Evolutionary conservation across 2,888 invertebrate species (phyloP), one percentile per base, ranked within the genome.

Genomic region (Cerastis rubricosa): DNA sequence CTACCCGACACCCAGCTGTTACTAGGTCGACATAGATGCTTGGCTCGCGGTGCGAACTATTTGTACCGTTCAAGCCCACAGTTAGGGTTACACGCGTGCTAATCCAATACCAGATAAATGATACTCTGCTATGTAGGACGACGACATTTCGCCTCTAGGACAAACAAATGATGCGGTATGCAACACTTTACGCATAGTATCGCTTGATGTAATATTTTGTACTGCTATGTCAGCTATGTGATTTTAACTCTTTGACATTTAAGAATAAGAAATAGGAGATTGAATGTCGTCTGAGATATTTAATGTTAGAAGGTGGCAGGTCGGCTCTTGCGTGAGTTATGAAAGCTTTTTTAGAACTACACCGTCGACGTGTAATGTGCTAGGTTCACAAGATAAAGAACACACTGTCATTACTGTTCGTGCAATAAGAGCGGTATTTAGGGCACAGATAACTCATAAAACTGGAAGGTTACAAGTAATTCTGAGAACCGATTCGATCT

Each of bases 21-120:
- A 93, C 90, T 92, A 88, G 94, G 94, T 93, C 95, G 93, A 91
- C 92, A 90, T 90, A 90, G 91, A 93, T 91, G 92, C 91, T 91
- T 88, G 90, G 89, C 83, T 91, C 91, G 92, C 90, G 91, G 91
- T 91, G 88, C 92, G 84, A 89, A 91, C 94, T 93, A 95, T 95
- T 95, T 95, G 95, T 95, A 95, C 94, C 94, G 94, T 94, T 95
- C 94, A 94, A 89, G 87, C 90, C 90, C 84, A 89, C 92, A 91
- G 92, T 92, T 94, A 92, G 90, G 92, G 94, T 94, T 94, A 93
- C 94, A 94, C 90, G 91, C 90, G 91, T 92, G 92, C 90, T 90
- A 92, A 93, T 94, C 91, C 91, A 92, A 93, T 93, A 91, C 91
- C 87, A 89, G 92, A 93, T 93, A 93, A 93, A 92, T 93, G 92